Evolutionary conservation across 2,888 invertebrate genomes (phyloP), one percentile per base, ranked within the genome.

Genomic region (Pocota personata): DNA sequence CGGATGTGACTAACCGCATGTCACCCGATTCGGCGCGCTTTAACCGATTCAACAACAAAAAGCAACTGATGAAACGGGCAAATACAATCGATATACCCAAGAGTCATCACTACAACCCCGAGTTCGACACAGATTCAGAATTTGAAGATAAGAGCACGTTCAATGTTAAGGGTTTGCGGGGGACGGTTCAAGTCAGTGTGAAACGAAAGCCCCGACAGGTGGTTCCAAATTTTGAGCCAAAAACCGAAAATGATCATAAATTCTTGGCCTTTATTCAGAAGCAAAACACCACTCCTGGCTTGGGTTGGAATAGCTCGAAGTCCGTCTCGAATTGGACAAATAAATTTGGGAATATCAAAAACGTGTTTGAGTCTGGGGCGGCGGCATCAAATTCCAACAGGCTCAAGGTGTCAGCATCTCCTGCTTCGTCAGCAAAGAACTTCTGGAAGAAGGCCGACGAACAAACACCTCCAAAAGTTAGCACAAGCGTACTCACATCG

Each of bases 61-160:
- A 96, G 90, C 93, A 95, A 24, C 95, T 95, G 89, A 96, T 97
- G 95, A 97, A 97, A 92, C 94, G 97, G 14, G 97, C 97, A 3
- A 97, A 97, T 89, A 97, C 97, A 1, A 97, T 97, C 87, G 97
- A 97, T 90, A 97, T 97, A 90, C 97, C 97, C 0, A 96, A 96
- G 89, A 94, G 95, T 0, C 91, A 91, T 64, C 90, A 89, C 67
- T 91, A 90, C 24, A 89, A 89, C 88, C 94, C 92, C 24, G 94
- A 93, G n/a, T 93, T 93, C 21, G 94, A 94, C 90, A 93, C 93
- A 57, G 90, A 93, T 69, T 91, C 92, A 1, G 92, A 92, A 16
- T 83, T 89, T 52, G 92, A 92, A 66, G 90, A 90, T 6, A 89
- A 89, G 16, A 88, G 89, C 4, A 92, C 91, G 3, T 87, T 89